Conservation (phyloP, 2,797 vertebrate genomes). For the Antennarius maculatus region DNA sequence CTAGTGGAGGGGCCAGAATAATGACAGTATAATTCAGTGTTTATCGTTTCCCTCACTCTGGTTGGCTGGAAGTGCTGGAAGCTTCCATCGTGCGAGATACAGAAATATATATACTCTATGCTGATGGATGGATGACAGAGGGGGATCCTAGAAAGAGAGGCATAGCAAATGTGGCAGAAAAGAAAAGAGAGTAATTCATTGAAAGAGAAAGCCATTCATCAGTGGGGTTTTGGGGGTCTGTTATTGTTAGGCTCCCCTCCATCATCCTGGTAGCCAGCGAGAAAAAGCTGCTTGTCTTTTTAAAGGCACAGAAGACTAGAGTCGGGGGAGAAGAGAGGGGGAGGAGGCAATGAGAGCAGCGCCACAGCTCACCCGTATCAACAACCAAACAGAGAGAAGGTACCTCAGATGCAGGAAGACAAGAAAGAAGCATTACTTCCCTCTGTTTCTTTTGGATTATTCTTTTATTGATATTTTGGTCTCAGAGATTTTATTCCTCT, state of each 20-base stretch:
- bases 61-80: conserved; percentile 64
- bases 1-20: no score
- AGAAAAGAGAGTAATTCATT: conserved; percentile 15
- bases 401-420: conserved; percentile 43
- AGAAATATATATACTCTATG: conserved; percentile 33
- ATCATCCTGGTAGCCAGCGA: conserved; percentile 43
- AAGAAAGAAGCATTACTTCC: conserved; percentile 47
- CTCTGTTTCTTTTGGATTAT: conserved; percentile 33
- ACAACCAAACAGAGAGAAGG: conserved; percentile 61
- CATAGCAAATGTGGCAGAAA: background rate
- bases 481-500: conserved; percentile 12
- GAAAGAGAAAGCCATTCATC: conserved; percentile 36
- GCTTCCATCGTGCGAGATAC: conserved; percentile 69
- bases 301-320: conserved; percentile 73
- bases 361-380: conserved; percentile 70
- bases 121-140: conserved; percentile 6
- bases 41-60: conserved; percentile 77
- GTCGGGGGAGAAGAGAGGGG: conserved; percentile 63
- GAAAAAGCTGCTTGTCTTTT: conserved; percentile 78
- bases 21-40: conserved; percentile 14
- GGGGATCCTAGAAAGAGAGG: conserved; percentile 20
- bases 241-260: conserved; percentile 77
- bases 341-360: conserved; percentile 67
- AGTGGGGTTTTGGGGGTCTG: conserved; percentile 43
- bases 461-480: conserved; percentile 17